phyloP scores from a whole-genome alignment of 2,797 vertebrate species.

The Phrynocephalus forsythii region DNA sequence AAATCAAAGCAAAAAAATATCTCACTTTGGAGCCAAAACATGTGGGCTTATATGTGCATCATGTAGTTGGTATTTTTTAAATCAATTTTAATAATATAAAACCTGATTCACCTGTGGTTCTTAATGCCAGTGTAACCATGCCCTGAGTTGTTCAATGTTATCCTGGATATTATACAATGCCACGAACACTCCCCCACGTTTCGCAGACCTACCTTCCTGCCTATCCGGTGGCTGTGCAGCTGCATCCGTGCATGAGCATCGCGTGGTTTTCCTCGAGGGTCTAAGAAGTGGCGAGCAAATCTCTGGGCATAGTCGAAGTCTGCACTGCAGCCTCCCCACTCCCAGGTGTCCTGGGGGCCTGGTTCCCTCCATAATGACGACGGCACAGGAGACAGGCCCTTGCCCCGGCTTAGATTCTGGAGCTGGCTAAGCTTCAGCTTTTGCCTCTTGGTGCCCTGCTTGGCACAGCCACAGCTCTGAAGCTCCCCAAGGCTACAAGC shows the following conservation, averaged over 20 bases:
- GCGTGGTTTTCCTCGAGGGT: conserved; percentile 88
- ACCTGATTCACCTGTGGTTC: too few relatives aligned
- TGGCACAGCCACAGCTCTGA: conserved; percentile 88
- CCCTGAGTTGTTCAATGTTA: neutral
- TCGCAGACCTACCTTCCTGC: conserved; percentile 84
- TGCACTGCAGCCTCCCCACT: conserved; percentile 93
- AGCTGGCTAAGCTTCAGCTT: conserved; percentile 89
- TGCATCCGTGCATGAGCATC: conserved; percentile 93
- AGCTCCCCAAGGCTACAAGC: conserved; percentile 94
- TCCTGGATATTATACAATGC: neutral
- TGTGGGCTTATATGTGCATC: too few relatives aligned
- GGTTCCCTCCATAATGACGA: conserved; percentile 81
- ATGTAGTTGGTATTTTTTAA: too few relatives aligned
- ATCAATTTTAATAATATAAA: too few relatives aligned
- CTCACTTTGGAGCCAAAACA: too few relatives aligned
- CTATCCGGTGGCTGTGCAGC: conserved; percentile 92
- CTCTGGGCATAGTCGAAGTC: conserved; percentile 90
- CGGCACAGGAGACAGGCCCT: conserved; percentile 76
- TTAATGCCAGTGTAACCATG: too few relatives aligned
- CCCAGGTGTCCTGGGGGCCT: conserved; percentile 90
- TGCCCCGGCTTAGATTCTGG: conserved; percentile 88
- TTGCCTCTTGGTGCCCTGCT: conserved; percentile 90
- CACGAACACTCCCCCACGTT: rapidly evolving
- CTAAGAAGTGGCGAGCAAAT: conserved; percentile 92
- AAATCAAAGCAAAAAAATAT: too few relatives aligned